These are phyloP conservation scores for Drosophila demipolita DNA, from an alignment of 2,888 invertebrate genomes.

Conservation along the genomic window DNA sequence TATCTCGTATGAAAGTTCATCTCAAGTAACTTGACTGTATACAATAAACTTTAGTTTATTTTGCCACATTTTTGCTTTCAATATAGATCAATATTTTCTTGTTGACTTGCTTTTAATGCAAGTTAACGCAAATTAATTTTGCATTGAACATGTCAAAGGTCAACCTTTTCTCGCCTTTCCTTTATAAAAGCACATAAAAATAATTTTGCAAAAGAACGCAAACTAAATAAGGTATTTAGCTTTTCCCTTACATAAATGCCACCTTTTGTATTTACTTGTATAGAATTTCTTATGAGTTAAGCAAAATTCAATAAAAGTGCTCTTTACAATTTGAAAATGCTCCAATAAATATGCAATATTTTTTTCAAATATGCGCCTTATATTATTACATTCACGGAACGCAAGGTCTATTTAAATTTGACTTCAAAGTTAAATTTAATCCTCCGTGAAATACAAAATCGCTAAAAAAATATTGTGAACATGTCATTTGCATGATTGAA, in stretches of 20 bases:
- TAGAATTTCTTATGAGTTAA: not conserved
- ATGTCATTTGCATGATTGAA: not conserved
- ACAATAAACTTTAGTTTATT: not conserved
- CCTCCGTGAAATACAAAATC: not conserved
- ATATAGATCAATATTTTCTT: slow-evolving; percentile 38
- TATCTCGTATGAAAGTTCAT: slow-evolving; percentile 5
- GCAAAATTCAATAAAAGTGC: not conserved
- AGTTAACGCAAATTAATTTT: slow-evolving; percentile 23
- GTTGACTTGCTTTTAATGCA: slow-evolving; percentile 8
- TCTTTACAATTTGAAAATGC: not conserved
- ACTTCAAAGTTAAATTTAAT: not conserved
- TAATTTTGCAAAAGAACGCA: not conserved
- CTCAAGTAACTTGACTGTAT: slow-evolving; percentile 7
- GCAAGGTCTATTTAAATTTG: not conserved
- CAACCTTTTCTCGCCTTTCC: not conserved
- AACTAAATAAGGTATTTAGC: not conserved
- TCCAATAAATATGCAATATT: slow-evolving; percentile 4
- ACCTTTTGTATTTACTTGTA: not conserved
- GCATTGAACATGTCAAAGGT: slow-evolving; percentile 22
- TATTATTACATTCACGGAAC: not conserved
- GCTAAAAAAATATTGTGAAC: too few relatives aligned
- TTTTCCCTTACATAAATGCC: not conserved
- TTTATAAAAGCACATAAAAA: not conserved
- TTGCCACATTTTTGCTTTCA: slow-evolving; percentile 14
- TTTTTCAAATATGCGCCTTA: not conserved